phyloP scores from a whole-genome alignment of 2,797 vertebrate genomes.

The Clarias platycephalus region DNA sequence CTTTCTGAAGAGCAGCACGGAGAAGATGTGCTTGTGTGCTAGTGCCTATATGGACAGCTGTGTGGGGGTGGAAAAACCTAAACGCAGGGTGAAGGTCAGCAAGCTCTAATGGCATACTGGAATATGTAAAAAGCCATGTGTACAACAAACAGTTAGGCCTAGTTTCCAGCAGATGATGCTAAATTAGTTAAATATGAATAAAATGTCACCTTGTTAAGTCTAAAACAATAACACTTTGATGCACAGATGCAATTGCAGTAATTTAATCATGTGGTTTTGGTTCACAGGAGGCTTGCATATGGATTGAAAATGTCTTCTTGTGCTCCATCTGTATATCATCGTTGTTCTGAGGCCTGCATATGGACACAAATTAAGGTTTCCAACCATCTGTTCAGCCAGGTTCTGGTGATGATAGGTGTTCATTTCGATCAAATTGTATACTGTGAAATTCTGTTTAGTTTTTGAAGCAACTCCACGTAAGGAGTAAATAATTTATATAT shows the following conservation, averaged over 20 bases:
- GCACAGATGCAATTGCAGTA: constrained; percentile 5
- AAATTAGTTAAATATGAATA: background rate
- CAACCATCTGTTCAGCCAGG: constrained; percentile 37
- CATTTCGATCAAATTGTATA: background rate
- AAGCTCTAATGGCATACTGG: background rate
- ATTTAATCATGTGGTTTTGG: constrained; percentile 20
- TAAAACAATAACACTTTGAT: constrained; percentile 11
- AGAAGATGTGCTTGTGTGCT: constrained; percentile 43
- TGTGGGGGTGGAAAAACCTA: constrained; percentile 25
- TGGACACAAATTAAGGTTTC: constrained; percentile 11
- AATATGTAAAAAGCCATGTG: background rate
- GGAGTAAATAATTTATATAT: background rate
- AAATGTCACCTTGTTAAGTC: background rate
- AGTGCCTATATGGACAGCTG: constrained; percentile 40
- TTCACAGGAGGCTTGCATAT: constrained; percentile 23
- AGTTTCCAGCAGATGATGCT: background rate
- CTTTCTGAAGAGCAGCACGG: constrained; percentile 46
- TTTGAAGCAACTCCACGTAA: background rate
- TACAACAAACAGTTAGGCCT: background rate
- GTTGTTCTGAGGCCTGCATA: constrained; percentile 16
- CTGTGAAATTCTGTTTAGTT: background rate
- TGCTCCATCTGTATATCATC: constrained; percentile 25
- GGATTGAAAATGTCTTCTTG: constrained; percentile 7
- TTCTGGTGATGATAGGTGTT: background rate
- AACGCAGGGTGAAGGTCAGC: constrained; percentile 23